Evolutionary conservation across 2,113 vertebrate species (phyloP), one percentile per base, ranked within the genome.

Genomic region (Octodon degus): DNA sequence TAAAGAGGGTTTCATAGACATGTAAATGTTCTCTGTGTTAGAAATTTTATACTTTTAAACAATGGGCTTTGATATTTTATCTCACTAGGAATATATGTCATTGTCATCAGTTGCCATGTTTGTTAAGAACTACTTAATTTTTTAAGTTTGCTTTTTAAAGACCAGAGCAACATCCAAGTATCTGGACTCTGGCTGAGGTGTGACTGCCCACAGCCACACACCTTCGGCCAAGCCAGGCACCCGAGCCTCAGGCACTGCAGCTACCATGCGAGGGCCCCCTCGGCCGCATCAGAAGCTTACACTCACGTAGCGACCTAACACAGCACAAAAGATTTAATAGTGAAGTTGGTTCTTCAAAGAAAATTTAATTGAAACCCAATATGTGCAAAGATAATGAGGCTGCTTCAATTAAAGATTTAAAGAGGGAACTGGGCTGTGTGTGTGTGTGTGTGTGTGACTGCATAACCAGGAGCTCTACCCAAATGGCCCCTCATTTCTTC

Each of bases 331-430:
- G 7, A 74, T 89, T 93, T 93, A 89, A 20, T 47, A 70, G 4
- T 12, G 94, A 30, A 85, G 70, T 88, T 24, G 14, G 50, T 97
- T 84, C 40, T 25, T 1, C 16, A 58, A 93, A 84, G 58, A 65
- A 87, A 84, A 92, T 70, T 81, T 86, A 89, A 95, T 84, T 76
- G 82, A 53, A 93, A 81, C 40, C 24, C 22, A 37, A 7, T 50
- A 90, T 85, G 34, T 79, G 24, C 86, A 43, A 92, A 58, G 5
- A 37, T 50, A 12, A 22, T 85, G 24, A 96, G 32, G 25, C 74
- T 92, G 0, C 10, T 83, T 37, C 60, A 22, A 76, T 7, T 67
- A 20, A 88, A 86, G 55, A 74, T 47, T 14, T 76, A 76, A 76
- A 22, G 90, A 84, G 22, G 7, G 4, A 37, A 47, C 22, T 12